Evolutionary conservation across 2,113 vertebrate genomes (phyloP).

Genomic region (Acanthisitta chloris): DNA sequence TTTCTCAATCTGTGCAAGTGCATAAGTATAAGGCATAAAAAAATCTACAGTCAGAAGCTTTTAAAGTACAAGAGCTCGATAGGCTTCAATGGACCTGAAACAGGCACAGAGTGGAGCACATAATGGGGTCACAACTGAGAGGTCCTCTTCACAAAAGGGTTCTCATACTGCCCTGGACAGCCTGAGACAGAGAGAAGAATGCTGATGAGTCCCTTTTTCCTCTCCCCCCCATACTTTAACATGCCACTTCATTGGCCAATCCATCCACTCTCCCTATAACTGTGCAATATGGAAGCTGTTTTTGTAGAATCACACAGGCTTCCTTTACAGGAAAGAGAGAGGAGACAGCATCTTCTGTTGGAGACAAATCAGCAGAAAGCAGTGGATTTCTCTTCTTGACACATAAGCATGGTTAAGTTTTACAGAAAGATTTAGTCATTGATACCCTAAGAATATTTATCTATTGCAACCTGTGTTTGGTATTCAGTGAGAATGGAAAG

Average conservation of each 20-base stretch:
- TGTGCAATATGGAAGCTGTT: neutral
- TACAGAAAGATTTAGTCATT: neutral
- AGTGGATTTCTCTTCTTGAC: neutral
- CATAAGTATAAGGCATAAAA: neutral
- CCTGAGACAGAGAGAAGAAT: neutral
- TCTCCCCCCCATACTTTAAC: neutral
- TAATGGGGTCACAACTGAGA: neutral
- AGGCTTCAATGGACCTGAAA: neutral
- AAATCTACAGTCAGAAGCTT: neutral
- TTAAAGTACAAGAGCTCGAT: neutral
- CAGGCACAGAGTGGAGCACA: neutral
- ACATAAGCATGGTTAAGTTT: neutral
- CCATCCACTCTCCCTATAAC: neutral
- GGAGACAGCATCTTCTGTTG: neutral
- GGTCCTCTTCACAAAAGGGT: neutral
- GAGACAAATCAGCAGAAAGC: neutral
- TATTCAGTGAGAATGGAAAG: neutral
- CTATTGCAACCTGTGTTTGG: neutral
- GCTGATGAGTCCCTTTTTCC: neutral
- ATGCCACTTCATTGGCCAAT: neutral
- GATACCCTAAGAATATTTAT: neutral
- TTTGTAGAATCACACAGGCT: neutral
- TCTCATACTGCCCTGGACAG: neutral
- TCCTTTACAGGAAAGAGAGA: neutral
- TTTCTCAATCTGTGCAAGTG: neutral